Percentiles rank a stretch among this genome's conserved stretches.
These are phyloP conservation scores for Cyprinodon diabolis DNA, from an alignment of 2,797 vertebrate species.

Conservation along the genomic window DNA sequence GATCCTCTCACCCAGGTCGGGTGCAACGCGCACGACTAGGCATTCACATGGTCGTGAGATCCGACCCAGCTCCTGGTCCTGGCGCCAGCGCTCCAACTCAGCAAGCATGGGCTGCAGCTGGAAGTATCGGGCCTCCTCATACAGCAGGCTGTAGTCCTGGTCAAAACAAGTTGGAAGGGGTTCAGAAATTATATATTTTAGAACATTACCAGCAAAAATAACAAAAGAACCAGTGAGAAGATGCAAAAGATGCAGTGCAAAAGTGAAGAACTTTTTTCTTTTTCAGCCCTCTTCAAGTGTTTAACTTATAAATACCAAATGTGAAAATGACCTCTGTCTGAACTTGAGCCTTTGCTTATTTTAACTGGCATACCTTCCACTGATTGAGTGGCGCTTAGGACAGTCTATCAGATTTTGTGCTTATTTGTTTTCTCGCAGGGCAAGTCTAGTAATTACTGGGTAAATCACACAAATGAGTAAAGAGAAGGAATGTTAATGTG, in stretches of 20 bases:
- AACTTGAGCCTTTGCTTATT: conserved; percentile 78
- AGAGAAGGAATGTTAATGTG: conserved; percentile 57
- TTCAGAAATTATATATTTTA: conserved; percentile 23
- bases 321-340: conserved; percentile 62
- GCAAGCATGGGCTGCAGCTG: conserved; percentile 96
- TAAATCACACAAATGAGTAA: conserved; percentile 72
- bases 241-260: conserved; percentile 43
- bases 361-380: conserved; percentile 77
- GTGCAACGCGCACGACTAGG: conserved; percentile 94
- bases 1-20: conserved; percentile 95
- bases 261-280: conserved; percentile 45
- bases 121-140: conserved; percentile 98
- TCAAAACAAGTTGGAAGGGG: neutral
- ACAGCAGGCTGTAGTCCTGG: conserved; percentile 95
- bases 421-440: conserved; percentile 80
- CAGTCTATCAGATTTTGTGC: conserved; percentile 80
- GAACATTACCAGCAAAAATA: conserved; percentile 35
- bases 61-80: conserved; percentile 89
- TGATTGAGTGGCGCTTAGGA: conserved; percentile 74
- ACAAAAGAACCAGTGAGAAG: conserved; percentile 36
- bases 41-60: conserved; percentile 95
- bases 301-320: conserved; percentile 31
- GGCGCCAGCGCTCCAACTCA: conserved; percentile 96
- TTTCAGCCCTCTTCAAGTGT: conserved; percentile 53
- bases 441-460: conserved; percentile 77